Percentiles rank a stretch among this genome's conserved stretches.
Conservation (phyloP, 1,140 invertebrate genomes). For the Drosophila elegans region DNA sequence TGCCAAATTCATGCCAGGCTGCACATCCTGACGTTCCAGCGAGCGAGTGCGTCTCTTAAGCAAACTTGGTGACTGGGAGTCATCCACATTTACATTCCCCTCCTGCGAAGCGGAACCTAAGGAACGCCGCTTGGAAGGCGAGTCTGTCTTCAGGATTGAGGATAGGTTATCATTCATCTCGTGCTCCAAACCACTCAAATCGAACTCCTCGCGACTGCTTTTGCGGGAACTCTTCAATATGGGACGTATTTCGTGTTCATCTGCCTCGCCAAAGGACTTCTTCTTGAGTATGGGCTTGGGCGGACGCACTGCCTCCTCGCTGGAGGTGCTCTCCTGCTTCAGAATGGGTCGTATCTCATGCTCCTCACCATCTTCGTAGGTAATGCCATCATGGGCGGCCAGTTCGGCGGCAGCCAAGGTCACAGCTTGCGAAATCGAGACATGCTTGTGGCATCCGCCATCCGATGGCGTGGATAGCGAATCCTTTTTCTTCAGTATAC, state of each 20-base stretch:
- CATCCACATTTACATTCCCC: constrained; percentile 7
- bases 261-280: constrained; percentile 91
- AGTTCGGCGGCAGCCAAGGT: constrained; percentile 88
- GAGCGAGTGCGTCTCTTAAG: constrained; percentile 81
- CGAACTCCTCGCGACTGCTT: constrained; percentile 85
- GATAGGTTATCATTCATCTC: constrained; percentile 42
- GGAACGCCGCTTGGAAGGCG: constrained; percentile 77
- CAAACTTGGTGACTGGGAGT: constrained; percentile 12
- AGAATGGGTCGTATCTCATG: constrained; percentile 90
- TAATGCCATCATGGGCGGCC: constrained; percentile 39
- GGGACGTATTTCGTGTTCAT: constrained; percentile 88
- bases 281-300: constrained; percentile 93
- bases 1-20: constrained; percentile 66
- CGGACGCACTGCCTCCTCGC: constrained; percentile 83
- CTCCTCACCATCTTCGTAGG: constrained; percentile 84
- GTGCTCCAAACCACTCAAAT: constrained; percentile 44
- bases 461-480: constrained; percentile 87
- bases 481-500: constrained; percentile 90
- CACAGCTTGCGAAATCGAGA: constrained; percentile 90
- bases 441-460: constrained; percentile 86
- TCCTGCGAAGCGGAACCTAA: constrained; percentile 31
- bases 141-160: constrained; percentile 79
- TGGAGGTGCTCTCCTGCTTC: constrained; percentile 85
- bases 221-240: constrained; percentile 91
- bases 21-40: constrained; percentile 68